Evolutionary conservation across 2,797 vertebrate genomes (phyloP), one percentile per base, ranked within the genome.

Genomic region (Melopsittacus undulatus): DNA sequence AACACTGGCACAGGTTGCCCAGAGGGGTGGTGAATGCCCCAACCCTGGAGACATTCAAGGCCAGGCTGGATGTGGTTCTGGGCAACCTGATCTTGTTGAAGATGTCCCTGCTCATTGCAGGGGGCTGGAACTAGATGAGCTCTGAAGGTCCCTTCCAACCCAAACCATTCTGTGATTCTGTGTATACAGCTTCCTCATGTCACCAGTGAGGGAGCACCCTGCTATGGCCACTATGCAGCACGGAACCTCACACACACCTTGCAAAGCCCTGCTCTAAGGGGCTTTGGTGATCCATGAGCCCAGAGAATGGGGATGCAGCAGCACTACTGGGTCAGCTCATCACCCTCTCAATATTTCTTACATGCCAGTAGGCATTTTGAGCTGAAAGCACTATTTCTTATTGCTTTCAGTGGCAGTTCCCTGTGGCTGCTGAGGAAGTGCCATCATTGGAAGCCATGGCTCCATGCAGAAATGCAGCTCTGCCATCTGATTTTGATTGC

Each of bases 161-260:
- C 22, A 57, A 57, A 36, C 14, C 14, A 24, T 59, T 59, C 56
- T 36, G 11, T 24, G n/a, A 17, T 59, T 34, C 10, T 59, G 24
- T 9, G 7, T 23, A 6, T 15, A 61, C 21, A 54, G 19, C 36
- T 77, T 87, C 51, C 21, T 77, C 5, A 11, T 21, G 3, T 51
- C 48, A 66, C 54, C 52, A 56, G 17, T 0, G 0, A 89, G 52
- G 5, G 4, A 93, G 14, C 27, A 4, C 11, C 15, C 66, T 48
- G 21, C 5, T 30, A 43, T 48, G 76, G 57, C 59, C 1, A 1
- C 51, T 11, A 1, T 36, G 69, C 49, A 73, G 34, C 26, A 13
- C 0, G 1, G 32, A 21, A 34, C 3, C 30, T 9, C 4, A 3
- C 5, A 20, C 5, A 7, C 62, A 13, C 51, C 11, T 62, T 36